These are phyloP conservation scores for Camponotus vicinus DNA, from an alignment of 1,140 invertebrate species.

Conservation along the genomic window DNA sequence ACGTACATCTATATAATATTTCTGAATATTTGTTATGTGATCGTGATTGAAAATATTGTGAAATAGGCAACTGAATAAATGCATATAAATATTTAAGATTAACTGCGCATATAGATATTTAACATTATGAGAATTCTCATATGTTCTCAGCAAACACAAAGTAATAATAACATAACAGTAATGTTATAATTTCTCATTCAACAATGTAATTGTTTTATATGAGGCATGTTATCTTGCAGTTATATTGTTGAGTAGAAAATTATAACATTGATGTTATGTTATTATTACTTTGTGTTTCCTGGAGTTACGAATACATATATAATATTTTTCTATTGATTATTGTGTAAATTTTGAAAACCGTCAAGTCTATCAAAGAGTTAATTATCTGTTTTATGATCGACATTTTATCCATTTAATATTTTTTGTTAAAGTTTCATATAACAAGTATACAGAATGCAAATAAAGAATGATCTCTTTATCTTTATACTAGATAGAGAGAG, in stretches of 20 bases:
- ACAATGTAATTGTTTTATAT: no score
- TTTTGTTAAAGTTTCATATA: neutral
- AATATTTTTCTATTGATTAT: neutral
- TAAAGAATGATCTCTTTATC: neutral
- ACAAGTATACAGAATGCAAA: neutral
- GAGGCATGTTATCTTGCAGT: no score
- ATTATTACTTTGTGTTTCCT: no score
- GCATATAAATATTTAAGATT: conserved; percentile 7
- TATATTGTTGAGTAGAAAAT: no score
- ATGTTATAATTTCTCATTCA: no score
- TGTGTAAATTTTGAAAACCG: neutral
- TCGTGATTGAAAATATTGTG: neutral
- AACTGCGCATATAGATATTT: neutral
- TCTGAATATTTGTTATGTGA: conserved; percentile 2
- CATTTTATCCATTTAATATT: neutral
- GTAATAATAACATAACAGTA: no score
- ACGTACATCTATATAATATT: conserved; percentile 12
- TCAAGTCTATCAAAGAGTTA: neutral
- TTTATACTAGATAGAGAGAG: neutral
- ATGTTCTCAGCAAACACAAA: no score
- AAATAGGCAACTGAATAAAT: neutral
- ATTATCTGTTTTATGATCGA: neutral
- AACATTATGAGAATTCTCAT: neutral
- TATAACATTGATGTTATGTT: no score
- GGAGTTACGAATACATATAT: neutral